phyloP scores from a whole-genome alignment of 2,113 vertebrate species.

The Myotis davidii region DNA sequence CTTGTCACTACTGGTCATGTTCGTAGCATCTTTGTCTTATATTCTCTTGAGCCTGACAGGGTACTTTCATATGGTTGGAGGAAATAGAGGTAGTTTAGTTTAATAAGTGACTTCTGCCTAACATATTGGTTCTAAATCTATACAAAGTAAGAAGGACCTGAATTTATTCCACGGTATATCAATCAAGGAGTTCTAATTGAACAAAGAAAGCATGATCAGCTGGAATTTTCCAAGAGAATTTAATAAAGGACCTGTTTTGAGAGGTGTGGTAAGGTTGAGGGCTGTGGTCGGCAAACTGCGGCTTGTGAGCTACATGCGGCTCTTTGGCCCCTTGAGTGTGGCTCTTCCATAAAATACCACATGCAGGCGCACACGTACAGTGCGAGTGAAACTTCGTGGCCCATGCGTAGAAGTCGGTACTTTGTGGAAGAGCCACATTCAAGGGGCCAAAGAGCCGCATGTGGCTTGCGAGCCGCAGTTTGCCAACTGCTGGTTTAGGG shows the following conservation, averaged over 20 bases:
- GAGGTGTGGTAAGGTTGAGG: background rate
- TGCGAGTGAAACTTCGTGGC: too few relatives aligned
- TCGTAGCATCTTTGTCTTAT: background rate
- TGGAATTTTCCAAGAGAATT: conserved; percentile 39
- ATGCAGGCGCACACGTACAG: too few relatives aligned
- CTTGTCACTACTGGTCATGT: background rate
- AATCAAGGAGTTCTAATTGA: background rate
- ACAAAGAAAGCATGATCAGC: background rate
- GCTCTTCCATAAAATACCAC: too few relatives aligned
- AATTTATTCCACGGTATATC: background rate
- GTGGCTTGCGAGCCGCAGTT: too few relatives aligned
- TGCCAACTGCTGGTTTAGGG: background rate
- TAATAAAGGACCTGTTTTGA: background rate
- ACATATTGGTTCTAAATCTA: background rate
- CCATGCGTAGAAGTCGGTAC: too few relatives aligned
- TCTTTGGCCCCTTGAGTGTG: too few relatives aligned
- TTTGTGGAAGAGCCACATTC: too few relatives aligned
- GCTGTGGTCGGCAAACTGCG: too few relatives aligned
- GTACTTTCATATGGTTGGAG: background rate
- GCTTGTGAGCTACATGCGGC: too few relatives aligned
- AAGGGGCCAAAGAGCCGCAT: too few relatives aligned
- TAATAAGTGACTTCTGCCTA: conserved; percentile 33
- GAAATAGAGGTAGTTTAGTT: conserved; percentile 2
- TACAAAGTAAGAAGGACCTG: background rate
- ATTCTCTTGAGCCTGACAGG: background rate